Evolutionary conservation across 2,113 vertebrate species (phyloP).

Genomic region (Dasyprocta punctata): DNA sequence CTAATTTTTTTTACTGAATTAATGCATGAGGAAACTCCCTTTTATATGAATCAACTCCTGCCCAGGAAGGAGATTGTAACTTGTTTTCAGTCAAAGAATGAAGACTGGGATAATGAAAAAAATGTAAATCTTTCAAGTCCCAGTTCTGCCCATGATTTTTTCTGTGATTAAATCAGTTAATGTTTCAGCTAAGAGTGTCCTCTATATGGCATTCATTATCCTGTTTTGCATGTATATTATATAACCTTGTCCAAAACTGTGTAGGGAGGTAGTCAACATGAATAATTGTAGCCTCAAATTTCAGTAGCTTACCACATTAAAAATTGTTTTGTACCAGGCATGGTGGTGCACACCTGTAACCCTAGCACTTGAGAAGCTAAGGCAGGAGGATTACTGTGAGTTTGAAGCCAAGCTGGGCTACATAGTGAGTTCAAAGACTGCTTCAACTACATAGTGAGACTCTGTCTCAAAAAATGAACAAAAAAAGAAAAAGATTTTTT

Average conservation of each 20-base stretch:
- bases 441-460: neutral
- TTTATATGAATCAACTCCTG: neutral
- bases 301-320: neutral
- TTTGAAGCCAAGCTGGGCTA: neutral
- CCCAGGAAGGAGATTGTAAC: neutral
- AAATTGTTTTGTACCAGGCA: neutral
- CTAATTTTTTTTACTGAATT: constrained; percentile 7
- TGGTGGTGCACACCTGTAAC: neutral
- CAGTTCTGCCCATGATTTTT: neutral
- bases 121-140: neutral
- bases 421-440: neutral
- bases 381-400: neutral
- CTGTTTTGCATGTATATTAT: constrained; percentile 17
- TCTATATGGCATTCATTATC: neutral
- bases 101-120: neutral
- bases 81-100: neutral
- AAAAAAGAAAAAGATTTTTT: neutral
- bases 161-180: constrained; percentile 14
- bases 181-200: neutral
- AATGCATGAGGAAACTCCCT: neutral
- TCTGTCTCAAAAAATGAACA: neutral
- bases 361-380: neutral
- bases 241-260: neutral
- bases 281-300: constrained; percentile 15
- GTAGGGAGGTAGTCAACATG: neutral